phyloP scores from a whole-genome alignment of 53 echinoderm and acorn worm genomes.

The Stichopus horrens region DNA sequence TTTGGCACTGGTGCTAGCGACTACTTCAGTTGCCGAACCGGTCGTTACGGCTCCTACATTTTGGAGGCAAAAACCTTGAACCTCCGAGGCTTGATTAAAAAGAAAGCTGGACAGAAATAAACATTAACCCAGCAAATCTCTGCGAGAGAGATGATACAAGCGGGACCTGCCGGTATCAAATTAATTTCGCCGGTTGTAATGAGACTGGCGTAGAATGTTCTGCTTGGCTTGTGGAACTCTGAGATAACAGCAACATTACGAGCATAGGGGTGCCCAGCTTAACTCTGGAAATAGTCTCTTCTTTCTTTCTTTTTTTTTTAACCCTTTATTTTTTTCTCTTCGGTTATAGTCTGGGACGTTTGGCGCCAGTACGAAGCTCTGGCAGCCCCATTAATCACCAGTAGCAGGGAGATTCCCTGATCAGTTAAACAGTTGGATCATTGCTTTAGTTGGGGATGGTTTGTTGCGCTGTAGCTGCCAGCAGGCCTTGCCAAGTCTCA shows the following conservation, averaged over 20 bases:
- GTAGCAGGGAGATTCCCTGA: constrained; percentile 46
- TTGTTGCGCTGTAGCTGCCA: constrained; percentile 24
- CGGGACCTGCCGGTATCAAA: constrained; percentile 48
- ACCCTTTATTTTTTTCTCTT: neutral
- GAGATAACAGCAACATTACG: constrained; percentile 39
- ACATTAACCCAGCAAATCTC: constrained; percentile 50
- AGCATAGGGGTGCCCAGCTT: constrained; percentile 47
- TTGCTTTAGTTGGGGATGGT: neutral
- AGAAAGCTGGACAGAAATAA: constrained; percentile 39
- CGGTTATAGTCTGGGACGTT: constrained; percentile 37
- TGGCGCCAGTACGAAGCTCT: constrained; percentile 41
- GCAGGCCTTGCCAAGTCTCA: constrained; percentile 44
- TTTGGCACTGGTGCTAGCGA: neutral
- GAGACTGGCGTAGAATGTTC: constrained; percentile 41
- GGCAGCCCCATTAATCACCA: constrained; percentile 52
- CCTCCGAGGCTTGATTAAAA: constrained; percentile 46
- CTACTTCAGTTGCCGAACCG: neutral
- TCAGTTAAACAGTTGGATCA: constrained; percentile 34
- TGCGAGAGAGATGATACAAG: constrained; percentile 35
- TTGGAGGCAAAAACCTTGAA: constrained; percentile 25
- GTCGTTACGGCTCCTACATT: neutral
- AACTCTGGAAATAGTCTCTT: neutral
- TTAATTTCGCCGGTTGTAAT: constrained; percentile 36
- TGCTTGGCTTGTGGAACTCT: constrained; percentile 38
- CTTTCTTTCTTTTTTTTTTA: no score